Conservation (phyloP, 2,113 vertebrate species). For the Gulo gulo region DNA sequence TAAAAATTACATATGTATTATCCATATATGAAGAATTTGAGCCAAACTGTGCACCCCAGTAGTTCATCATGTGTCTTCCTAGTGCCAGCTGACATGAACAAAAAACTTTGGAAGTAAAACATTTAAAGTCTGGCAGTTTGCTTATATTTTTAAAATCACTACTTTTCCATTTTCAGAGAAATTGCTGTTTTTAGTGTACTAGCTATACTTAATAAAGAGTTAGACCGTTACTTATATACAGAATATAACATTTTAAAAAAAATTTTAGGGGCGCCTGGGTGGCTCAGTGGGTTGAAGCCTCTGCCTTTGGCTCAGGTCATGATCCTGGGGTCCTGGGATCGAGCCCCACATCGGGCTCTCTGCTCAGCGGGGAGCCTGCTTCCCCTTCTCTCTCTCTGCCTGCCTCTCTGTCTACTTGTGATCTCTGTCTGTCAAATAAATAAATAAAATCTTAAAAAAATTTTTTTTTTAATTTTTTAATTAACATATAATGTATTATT, state of each 20-base stretch:
- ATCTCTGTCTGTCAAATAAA: too few species aligned
- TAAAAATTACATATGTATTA: neutral
- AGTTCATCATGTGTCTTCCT: neutral
- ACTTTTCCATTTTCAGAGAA: constrained; percentile 18
- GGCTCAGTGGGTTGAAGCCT: too few species aligned
- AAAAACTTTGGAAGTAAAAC: neutral
- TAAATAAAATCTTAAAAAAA: too few species aligned
- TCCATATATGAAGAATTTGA: neutral
- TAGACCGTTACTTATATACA: neutral
- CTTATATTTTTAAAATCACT: constrained; percentile 7
- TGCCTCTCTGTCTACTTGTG: too few species aligned
- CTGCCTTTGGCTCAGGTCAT: too few species aligned
- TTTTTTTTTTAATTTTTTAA: too few species aligned
- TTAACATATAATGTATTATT: too few species aligned
- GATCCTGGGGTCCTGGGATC: too few species aligned
- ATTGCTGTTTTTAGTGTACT: neutral
- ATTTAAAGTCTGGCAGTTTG: neutral
- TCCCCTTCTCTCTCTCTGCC: too few species aligned
- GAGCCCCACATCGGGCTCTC: too few species aligned
- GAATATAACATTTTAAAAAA: neutral
- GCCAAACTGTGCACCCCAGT: neutral
- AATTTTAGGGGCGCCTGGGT: too few species aligned
- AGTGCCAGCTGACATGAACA: neutral
- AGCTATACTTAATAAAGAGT: neutral
- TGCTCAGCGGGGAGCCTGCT: too few species aligned